These are phyloP conservation scores for Cerastis leucographa DNA, from an alignment of 2,888 invertebrate genomes.

Conservation along the genomic window DNA sequence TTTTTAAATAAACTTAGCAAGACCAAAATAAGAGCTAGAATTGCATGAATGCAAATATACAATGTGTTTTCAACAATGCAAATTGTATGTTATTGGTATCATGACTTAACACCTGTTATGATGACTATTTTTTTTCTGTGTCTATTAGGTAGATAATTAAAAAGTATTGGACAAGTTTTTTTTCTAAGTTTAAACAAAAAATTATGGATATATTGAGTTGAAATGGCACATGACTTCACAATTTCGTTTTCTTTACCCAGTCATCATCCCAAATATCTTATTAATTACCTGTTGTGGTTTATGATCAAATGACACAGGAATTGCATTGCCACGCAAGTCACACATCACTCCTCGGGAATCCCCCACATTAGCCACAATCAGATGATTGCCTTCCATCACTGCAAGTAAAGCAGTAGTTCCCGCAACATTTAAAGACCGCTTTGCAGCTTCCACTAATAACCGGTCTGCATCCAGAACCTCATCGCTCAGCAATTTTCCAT, in stretches of 20 bases:
- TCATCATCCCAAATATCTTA: not conserved
- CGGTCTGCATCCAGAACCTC: constrained; percentile 96
- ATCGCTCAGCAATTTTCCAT: constrained; percentile 95
- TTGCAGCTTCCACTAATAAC: constrained; percentile 95
- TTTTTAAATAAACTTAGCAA: not conserved
- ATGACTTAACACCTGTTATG: not conserved
- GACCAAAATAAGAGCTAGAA: not conserved
- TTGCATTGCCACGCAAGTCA: constrained; percentile 96
- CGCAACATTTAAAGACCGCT: constrained; percentile 94
- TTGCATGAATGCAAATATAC: not conserved
- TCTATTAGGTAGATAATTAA: too few species aligned
- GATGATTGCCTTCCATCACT: constrained; percentile 94
- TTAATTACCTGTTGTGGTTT: constrained; percentile 97
- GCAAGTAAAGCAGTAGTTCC: constrained; percentile 98
- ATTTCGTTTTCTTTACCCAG: too few species aligned
- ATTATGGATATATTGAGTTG: too few species aligned
- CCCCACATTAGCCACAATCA: constrained; percentile 98
- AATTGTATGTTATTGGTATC: not conserved
- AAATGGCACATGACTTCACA: too few species aligned
- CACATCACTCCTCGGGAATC: constrained; percentile 99
- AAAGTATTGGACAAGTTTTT: too few species aligned
- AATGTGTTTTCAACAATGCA: not conserved
- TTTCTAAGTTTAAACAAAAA: too few species aligned
- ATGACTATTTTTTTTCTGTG: too few species aligned
- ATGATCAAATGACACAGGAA: constrained; percentile 98